phyloP scores from a whole-genome alignment of 2,113 vertebrate genomes.

The Motacilla tschutschensis region DNA sequence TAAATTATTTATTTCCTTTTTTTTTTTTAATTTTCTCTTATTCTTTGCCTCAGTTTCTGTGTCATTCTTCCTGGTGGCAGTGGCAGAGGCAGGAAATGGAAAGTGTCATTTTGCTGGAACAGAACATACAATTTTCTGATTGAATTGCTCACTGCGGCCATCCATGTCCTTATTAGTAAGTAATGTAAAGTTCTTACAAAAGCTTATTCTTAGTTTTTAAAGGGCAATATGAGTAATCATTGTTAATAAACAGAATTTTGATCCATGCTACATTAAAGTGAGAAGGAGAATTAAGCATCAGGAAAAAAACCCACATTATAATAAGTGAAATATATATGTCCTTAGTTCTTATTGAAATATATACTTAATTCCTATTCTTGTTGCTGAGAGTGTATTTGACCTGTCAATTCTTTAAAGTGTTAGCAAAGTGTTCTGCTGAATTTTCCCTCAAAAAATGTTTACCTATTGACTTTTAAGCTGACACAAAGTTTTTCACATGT shows the following conservation, averaged over 20 bases:
- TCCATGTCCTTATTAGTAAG: not conserved
- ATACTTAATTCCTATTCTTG: not conserved
- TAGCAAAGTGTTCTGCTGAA: not conserved
- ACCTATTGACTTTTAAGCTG: not conserved
- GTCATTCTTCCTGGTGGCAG: not conserved
- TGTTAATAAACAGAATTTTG: not conserved
- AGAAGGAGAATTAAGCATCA: not conserved
- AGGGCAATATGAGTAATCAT: not conserved
- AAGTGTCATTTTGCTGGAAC: not conserved
- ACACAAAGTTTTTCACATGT: not conserved
- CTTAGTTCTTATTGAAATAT: not conserved
- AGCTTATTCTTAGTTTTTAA: not conserved
- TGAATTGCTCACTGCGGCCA: not conserved
- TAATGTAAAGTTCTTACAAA: not conserved
- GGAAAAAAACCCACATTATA: not conserved
- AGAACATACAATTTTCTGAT: not conserved
- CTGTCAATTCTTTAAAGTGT: slow-evolving; percentile 8
- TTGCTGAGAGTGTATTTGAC: not conserved
- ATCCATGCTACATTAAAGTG: not conserved
- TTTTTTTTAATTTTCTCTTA: not conserved
- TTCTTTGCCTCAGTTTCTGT: not conserved
- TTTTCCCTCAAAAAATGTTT: not conserved
- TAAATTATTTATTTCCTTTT: not conserved
- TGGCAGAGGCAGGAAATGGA: slow-evolving; percentile 20
- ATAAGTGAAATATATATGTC: not conserved